Evolutionary conservation across 2,888 invertebrate genomes (phyloP).

Genomic region (Linnaemya vulpina): DNA sequence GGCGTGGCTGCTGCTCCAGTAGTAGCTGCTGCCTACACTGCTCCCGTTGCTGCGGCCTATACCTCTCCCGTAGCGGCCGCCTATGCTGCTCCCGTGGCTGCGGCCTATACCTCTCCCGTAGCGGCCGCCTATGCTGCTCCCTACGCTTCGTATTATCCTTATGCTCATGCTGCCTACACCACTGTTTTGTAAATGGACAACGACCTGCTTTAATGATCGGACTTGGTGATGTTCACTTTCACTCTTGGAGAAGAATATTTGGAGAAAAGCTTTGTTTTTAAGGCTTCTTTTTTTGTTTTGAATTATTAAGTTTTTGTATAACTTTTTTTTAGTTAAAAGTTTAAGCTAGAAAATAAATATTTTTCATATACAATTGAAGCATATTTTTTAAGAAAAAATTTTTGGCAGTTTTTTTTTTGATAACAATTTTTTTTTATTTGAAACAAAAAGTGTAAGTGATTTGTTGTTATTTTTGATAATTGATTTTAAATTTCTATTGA

Average conservation of each 20-base stretch:
- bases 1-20: constrained; percentile 83
- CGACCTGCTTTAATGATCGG: constrained; percentile 24
- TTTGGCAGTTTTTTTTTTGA: neutral
- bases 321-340: constrained; percentile 32
- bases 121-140: constrained; percentile 76
- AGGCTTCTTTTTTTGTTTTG: constrained; percentile 49
- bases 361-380: neutral
- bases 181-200: constrained; percentile 74
- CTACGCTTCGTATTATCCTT: constrained; percentile 78
- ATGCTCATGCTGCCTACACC: constrained; percentile 77
- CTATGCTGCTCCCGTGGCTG: constrained; percentile 72
- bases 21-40: constrained; percentile 79
- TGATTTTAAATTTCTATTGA: too few relatives aligned
- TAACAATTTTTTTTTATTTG: too few relatives aligned
- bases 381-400: constrained; percentile 2
- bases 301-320: constrained; percentile 44
- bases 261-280: constrained; percentile 45
- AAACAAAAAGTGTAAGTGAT: too few relatives aligned
- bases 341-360: constrained; percentile 30
- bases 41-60: constrained; percentile 75
- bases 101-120: constrained; percentile 76
- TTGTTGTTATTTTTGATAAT: too few relatives aligned
- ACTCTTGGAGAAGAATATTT: neutral
- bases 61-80: constrained; percentile 77
- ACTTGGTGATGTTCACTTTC: constrained; percentile 52